phyloP scores from a whole-genome alignment of 1,140 invertebrate species.

The Arion vulgaris region DNA sequence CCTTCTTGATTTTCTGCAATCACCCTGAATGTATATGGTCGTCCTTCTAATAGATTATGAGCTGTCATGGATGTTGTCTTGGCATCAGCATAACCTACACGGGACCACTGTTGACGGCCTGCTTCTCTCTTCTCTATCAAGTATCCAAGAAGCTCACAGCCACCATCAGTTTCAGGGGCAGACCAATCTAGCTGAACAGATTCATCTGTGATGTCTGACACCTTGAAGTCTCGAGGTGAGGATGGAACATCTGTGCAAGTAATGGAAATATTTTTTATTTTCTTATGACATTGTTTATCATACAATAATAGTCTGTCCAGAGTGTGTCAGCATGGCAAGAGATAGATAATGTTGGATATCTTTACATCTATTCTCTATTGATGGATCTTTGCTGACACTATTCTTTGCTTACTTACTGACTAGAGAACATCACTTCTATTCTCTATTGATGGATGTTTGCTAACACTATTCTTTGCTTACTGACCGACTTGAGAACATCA shows the following conservation, averaged over 20 bases:
- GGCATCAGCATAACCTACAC: conserved; percentile 55
- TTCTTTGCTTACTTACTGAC: too few species aligned
- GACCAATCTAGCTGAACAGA: conserved; percentile 80
- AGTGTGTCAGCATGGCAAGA: too few species aligned
- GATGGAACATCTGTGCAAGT: conserved; percentile 61
- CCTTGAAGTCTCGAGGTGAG: conserved; percentile 56
- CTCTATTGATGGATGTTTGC: too few species aligned
- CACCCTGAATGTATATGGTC: conserved; percentile 95
- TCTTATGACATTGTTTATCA: too few species aligned
- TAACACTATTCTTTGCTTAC: too few species aligned
- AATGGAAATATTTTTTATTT: not conserved
- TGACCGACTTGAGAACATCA: too few species aligned
- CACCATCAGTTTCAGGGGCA: conserved; percentile 97
- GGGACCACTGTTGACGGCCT: conserved; percentile 79
- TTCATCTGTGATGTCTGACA: conserved; percentile 64
- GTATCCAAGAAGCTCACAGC: conserved; percentile 93
- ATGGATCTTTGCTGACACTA: too few species aligned
- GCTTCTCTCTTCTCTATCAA: conserved; percentile 85
- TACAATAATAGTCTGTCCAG: too few species aligned
- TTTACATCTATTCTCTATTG: too few species aligned
- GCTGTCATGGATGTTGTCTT: conserved; percentile 60
- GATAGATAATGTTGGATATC: too few species aligned
- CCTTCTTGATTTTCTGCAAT: conserved; percentile 95
- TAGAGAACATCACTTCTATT: too few species aligned
- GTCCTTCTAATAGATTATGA: conserved; percentile 85